Base-by-base conservation (phyloP, 2,888 invertebrate genomes). In the Mermis nigrescens region DNA sequence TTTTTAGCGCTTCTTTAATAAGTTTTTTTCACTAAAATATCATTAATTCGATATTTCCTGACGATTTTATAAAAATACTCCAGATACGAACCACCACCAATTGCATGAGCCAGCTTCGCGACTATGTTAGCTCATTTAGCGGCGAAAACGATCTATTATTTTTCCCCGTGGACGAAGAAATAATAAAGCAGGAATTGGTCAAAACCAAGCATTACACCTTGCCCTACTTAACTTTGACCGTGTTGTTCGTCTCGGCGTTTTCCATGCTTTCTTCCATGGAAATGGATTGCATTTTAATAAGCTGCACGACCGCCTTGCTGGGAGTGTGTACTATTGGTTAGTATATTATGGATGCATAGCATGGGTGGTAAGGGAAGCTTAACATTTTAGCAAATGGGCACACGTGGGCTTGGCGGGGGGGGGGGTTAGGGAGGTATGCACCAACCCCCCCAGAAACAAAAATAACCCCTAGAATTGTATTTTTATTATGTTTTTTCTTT, bases 181-280 rank as follows among this genome's bases (percentile, higher is more conserved):
- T 53, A 22, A 53, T 53, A 31, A 7, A 53, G 12, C 29, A 29
- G 12, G 54, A 53, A 53, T 12, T 53, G 12, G 12, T 29, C 29
- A 53, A 53, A 53, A 53, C 54, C 7, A 53, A 53, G 29, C 24
- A 7, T 15, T 53, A 53, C 54, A 31, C 54, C 4, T 29, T 53
- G 54, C 54, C 54, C 3, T 53, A 29, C 29, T 53, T 53, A 31
- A 24, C 54, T 15, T 7, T 27, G 31, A 53, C 54, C 29, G 31
- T 53, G 7, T 7, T 27, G 27, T 31, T 29, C 4, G 31, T 53
- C 29, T 12, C 54, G 29, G 31, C 31, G 12, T 53, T 53, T 29
- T 7, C 54, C 3, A 24, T 29, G 12, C 12, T 53, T 53, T 53
- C 54, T 7, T 53, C 54, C 22, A 4, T 53, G 12, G 29, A 53